phyloP scores from a whole-genome alignment of 2,888 invertebrate species.

The Chloroclysta siterata region DNA sequence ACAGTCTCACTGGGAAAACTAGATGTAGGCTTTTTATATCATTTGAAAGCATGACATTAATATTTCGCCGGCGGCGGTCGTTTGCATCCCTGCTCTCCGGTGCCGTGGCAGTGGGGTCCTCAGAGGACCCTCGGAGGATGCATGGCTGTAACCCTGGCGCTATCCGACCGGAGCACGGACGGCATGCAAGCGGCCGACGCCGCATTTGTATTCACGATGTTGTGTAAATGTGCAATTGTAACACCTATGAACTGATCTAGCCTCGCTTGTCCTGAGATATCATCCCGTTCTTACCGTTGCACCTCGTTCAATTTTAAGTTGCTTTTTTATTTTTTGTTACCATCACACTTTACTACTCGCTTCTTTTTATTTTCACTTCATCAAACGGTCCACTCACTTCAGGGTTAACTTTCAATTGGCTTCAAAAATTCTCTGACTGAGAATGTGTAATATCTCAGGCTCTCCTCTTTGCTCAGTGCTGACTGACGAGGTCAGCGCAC shows the following conservation, averaged over 20 bases:
- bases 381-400: constrained; percentile 82
- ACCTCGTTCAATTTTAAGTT: constrained; percentile 84
- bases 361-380: constrained; percentile 83
- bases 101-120: not conserved
- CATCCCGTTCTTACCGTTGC: constrained; percentile 83
- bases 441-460: constrained; percentile 88
- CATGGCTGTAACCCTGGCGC: no score
- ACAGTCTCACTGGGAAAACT: constrained; percentile 79
- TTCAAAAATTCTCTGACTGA: constrained; percentile 79
- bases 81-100: constrained; percentile 46
- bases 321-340: constrained; percentile 78
- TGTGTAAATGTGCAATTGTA: constrained; percentile 82
- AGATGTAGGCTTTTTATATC: constrained; percentile 80
- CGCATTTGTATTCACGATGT: constrained; percentile 66
- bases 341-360: constrained; percentile 77
- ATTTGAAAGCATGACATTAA: constrained; percentile 80
- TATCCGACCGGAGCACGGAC: not conserved
- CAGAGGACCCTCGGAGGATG: not conserved
- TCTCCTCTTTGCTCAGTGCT: constrained; percentile 93
- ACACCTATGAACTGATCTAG: constrained; percentile 78
- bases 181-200: constrained; percentile 60
- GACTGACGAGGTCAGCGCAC: constrained; percentile 61
- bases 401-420: constrained; percentile 84
- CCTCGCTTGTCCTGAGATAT: constrained; percentile 84
- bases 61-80: constrained; percentile 67